Conservation (phyloP, 2,888 invertebrate genomes). For the Diarsia brunnea region DNA sequence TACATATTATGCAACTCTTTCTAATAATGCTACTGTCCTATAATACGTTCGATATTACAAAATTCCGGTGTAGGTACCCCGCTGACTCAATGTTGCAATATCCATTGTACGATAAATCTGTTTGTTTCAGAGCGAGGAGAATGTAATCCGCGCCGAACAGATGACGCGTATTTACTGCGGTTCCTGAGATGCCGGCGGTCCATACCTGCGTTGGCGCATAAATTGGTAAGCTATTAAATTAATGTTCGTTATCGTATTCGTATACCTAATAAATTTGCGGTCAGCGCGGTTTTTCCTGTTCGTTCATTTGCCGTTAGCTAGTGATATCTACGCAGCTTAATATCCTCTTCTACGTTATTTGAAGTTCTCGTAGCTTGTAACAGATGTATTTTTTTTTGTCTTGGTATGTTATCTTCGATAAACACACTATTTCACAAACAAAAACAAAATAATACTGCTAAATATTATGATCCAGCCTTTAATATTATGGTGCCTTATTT, state of each 20-base stretch:
- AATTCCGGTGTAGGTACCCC: conserved; percentile 2
- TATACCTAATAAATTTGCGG: background rate
- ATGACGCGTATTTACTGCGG: conserved; percentile 85
- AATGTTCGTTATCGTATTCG: background rate
- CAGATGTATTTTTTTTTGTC: background rate
- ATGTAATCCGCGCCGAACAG: conserved; percentile 82
- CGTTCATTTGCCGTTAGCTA: background rate
- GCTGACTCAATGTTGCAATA: conserved; percentile 21
- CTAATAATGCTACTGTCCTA: background rate
- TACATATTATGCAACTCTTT: background rate
- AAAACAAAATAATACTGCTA: background rate
- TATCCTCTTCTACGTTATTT: background rate
- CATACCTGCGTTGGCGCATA: conserved; percentile 85
- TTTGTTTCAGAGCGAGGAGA: conserved; percentile 80
- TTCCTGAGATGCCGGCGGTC: conserved; percentile 86
- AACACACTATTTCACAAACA: background rate
- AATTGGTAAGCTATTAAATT: conserved; percentile 75
- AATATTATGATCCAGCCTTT: background rate
- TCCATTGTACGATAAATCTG: background rate
- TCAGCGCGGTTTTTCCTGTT: background rate
- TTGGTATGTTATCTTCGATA: background rate
- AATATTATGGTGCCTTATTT: background rate
- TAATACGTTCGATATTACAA: background rate
- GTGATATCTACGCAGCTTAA: background rate
- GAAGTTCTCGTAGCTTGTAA: background rate